Conservation (phyloP, 2,888 invertebrate genomes). For the Philopedon plagiatum region DNA sequence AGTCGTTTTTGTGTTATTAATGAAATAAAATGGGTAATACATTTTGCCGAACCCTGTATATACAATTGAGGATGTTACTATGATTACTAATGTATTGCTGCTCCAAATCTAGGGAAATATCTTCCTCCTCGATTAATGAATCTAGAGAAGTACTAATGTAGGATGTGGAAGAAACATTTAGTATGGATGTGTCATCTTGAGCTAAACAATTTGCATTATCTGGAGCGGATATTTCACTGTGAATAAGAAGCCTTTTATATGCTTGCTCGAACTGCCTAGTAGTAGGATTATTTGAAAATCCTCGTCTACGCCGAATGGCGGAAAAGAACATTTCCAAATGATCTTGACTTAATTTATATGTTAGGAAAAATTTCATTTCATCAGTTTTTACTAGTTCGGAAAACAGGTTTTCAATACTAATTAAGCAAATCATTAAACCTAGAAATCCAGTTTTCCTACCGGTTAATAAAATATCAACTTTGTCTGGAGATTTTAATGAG, state of each 20-base stretch:
- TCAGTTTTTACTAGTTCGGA: slow-evolving; percentile 2
- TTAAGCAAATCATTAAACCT: slow-evolving; percentile 27
- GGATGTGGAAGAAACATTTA: slow-evolving; percentile 16
- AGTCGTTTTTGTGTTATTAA: too few species aligned
- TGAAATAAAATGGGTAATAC: too few species aligned
- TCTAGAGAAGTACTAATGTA: background rate
- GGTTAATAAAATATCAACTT: background rate
- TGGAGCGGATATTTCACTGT: slow-evolving; percentile 28
- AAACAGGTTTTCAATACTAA: slow-evolving; percentile 4
- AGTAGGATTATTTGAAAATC: slow-evolving; percentile 51
- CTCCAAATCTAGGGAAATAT: background rate
- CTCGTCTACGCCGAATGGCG: slow-evolving; percentile 45
- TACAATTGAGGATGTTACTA: slow-evolving; percentile 29
- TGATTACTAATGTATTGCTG: background rate
- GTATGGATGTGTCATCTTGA: slow-evolving; percentile 33
- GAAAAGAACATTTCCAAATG: slow-evolving; percentile 52
- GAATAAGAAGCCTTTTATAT: slow-evolving; percentile 34
- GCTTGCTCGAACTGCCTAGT: too few species aligned
- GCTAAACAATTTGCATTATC: slow-evolving; percentile 40
- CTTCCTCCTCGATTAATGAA: background rate
- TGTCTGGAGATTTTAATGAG: background rate
- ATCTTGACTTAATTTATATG: slow-evolving; percentile 45
- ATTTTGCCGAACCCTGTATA: too few species aligned
- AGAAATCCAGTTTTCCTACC: slow-evolving; percentile 32
- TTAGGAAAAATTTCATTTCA: slow-evolving; percentile 18